A percentile compares a stretch with the other conserved stretches of the same genome.
These are phyloP conservation scores for Brachypteracias leptosomus DNA, from an alignment of 2,113 vertebrate genomes.

Conservation along the genomic window DNA sequence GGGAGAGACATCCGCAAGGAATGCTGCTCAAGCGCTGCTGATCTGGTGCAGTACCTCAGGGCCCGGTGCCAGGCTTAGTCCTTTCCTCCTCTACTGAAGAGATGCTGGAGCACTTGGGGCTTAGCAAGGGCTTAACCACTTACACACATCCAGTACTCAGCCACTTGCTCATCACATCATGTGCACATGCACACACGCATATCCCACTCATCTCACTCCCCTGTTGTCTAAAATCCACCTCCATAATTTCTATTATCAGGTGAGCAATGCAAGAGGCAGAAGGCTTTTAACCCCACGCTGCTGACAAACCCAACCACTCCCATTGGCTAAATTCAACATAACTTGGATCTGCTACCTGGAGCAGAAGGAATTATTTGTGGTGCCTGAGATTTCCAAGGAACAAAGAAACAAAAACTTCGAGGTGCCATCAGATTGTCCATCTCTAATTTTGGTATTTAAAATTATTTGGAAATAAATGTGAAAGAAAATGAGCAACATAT, in stretches of 20 bases:
- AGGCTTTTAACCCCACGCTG: not conserved
- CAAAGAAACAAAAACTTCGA: not conserved
- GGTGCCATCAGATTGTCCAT: not conserved
- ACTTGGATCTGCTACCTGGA: fast-evolving
- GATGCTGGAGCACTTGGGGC: not conserved
- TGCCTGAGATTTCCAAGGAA: not conserved
- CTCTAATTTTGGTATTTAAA: not conserved
- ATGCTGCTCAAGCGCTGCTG: not conserved
- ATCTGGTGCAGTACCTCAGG: not conserved
- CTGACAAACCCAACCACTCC: not conserved
- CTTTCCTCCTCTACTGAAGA: not conserved
- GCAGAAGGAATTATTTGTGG: not conserved
- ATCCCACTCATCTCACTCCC: not conserved
- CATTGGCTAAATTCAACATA: not conserved
- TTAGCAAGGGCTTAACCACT: not conserved
- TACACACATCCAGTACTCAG: not conserved
- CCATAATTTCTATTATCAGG: not conserved
- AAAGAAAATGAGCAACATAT: not conserved
- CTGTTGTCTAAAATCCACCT: not conserved
- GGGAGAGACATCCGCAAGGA: not conserved
- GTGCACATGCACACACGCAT: fast-evolving
- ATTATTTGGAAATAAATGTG: not conserved
- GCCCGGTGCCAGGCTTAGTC: not conserved
- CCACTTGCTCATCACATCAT: not conserved
- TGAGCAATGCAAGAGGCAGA: not conserved